Percentiles rank a stretch among this genome's conserved stretches.
phyloP scores from a whole-genome alignment of 2,113 vertebrate genomes.

The Dipodomys spectabilis region DNA sequence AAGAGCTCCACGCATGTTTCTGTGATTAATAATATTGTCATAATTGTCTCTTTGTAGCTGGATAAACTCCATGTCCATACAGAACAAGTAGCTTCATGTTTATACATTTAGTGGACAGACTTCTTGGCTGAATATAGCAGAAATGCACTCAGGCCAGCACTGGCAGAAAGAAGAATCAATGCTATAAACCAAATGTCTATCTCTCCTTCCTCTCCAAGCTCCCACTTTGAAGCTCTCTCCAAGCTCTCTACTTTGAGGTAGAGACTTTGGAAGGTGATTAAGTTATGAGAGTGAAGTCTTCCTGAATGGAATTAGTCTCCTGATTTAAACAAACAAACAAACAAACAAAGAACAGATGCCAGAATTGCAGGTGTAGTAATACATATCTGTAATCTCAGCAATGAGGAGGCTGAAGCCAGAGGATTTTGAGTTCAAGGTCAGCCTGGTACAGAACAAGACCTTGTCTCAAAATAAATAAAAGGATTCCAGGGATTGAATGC shows the following conservation, averaged over 20 bases:
- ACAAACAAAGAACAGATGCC: background rate
- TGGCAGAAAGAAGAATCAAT: background rate
- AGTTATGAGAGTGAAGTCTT: background rate
- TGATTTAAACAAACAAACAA: no score
- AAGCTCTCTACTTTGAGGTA: no score
- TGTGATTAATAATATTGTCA: background rate
- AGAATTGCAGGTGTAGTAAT: background rate
- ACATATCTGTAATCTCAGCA: no score
- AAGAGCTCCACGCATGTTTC: background rate
- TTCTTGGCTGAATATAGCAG: background rate
- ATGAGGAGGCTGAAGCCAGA: background rate
- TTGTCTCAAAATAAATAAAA: background rate
- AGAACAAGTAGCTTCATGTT: background rate
- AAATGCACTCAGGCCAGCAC: background rate
- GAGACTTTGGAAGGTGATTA: background rate
- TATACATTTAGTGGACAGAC: background rate
- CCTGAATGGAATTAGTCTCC: background rate
- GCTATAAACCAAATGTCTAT: background rate
- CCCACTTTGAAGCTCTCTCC: no score
- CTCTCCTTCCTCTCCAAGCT: background rate
- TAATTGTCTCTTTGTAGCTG: background rate
- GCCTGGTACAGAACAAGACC: background rate
- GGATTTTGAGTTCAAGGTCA: background rate
- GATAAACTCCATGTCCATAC: background rate
- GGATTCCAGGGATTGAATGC: no score